Conservation (phyloP, 1,140 invertebrate genomes). For the Drosophila subpulchrella region DNA sequence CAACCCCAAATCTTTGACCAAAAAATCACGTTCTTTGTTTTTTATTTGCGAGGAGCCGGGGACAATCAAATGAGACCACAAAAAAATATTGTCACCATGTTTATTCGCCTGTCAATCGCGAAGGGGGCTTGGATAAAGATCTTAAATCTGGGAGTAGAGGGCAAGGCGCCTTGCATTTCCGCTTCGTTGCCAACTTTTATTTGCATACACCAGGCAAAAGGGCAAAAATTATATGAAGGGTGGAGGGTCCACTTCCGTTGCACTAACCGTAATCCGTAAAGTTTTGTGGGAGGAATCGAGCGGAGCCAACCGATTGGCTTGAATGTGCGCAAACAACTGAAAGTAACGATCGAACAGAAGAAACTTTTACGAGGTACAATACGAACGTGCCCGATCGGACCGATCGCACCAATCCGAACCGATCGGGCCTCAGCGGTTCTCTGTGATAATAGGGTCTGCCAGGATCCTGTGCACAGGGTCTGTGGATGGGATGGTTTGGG, state of each 20-base stretch:
- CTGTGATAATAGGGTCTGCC: slow-evolving; percentile 34
- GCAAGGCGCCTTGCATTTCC: slow-evolving; percentile 65
- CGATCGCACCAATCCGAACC: neutral
- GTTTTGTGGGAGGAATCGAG: slow-evolving; percentile 25
- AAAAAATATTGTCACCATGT: slow-evolving; percentile 31
- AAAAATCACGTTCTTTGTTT: slow-evolving; percentile 77
- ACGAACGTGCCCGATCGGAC: slow-evolving; percentile 28
- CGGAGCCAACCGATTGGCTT: slow-evolving; percentile 73
- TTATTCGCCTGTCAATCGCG: slow-evolving; percentile 33
- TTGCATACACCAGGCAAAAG: slow-evolving; percentile 7
- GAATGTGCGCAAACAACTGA: slow-evolving; percentile 75
- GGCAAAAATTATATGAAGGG: neutral
- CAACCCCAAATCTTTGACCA: slow-evolving; percentile 49
- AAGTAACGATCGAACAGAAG: slow-evolving; percentile 72
- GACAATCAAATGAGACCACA: slow-evolving; percentile 12
- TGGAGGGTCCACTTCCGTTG: slow-evolving; percentile 55
- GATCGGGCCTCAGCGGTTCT: slow-evolving; percentile 4
- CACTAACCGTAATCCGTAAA: slow-evolving; percentile 61
- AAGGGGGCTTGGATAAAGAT: slow-evolving; percentile 19
- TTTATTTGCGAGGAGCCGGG: slow-evolving; percentile 24
- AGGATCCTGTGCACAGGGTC: slow-evolving; percentile 27
- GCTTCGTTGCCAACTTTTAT: slow-evolving; percentile 73
- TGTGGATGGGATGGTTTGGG: neutral
- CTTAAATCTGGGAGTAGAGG: neutral
- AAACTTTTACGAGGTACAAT: slow-evolving; percentile 53